Percentiles rank a stretch among this genome's conserved stretches.
These are phyloP conservation scores for Aphyosemion australe DNA, from an alignment of 2,113 vertebrate species.

Conservation along the genomic window DNA sequence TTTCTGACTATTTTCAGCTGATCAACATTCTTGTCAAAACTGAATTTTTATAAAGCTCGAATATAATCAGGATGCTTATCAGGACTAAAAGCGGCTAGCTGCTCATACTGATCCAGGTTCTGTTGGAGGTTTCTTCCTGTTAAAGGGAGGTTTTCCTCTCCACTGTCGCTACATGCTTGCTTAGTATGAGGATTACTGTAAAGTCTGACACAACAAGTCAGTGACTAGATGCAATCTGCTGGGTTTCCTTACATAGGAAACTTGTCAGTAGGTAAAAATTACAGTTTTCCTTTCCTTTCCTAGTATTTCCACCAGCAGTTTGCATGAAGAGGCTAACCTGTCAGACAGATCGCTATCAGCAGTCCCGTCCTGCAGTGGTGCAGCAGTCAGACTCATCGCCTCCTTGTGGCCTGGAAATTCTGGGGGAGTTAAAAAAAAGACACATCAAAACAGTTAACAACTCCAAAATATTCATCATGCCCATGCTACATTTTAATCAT, in stretches of 20 bases:
- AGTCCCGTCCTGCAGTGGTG: constrained; percentile 83
- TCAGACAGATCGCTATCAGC: constrained; percentile 91
- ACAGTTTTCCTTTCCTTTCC: not conserved
- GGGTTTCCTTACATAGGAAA: too few relatives aligned
- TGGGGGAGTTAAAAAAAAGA: constrained; percentile 32
- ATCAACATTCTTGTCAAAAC: not conserved
- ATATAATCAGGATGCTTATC: not conserved
- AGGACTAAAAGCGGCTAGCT: too few relatives aligned
- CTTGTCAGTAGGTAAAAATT: not conserved
- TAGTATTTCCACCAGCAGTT: too few relatives aligned
- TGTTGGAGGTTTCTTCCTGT: too few relatives aligned
- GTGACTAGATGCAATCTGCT: too few relatives aligned
- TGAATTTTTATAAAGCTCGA: too few relatives aligned
- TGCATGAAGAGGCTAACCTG: constrained; percentile 76
- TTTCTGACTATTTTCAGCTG: not conserved
- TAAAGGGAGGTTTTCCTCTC: too few relatives aligned
- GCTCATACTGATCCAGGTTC: too few relatives aligned
- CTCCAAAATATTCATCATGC: not conserved
- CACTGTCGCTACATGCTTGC: too few relatives aligned
- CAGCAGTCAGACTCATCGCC: constrained; percentile 66
- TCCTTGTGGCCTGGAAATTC: constrained; percentile 77
- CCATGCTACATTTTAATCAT: not conserved
- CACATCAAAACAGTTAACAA: not conserved
- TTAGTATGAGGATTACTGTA: too few relatives aligned
- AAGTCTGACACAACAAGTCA: too few relatives aligned